Evolutionary conservation across 2,113 vertebrate species (phyloP).

Genomic region (Rhinolophus sinicus): DNA sequence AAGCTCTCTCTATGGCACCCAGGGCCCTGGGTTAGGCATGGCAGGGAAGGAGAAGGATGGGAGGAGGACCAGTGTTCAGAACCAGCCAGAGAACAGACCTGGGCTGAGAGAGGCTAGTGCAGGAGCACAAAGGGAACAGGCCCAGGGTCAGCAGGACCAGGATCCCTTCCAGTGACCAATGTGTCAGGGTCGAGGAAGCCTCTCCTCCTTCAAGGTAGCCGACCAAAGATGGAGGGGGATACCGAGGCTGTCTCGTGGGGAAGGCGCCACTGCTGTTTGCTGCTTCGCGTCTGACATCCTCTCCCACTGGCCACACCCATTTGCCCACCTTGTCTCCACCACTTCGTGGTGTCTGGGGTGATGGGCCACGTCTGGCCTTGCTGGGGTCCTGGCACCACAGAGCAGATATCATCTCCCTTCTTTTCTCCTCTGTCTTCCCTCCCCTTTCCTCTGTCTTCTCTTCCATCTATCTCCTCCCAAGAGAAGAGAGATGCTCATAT

Average conservation of each 20-base stretch:
- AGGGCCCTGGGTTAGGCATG: not conserved
- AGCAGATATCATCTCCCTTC: not conserved
- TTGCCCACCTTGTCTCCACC: not conserved
- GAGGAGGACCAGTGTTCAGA: not conserved
- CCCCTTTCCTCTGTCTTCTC: not conserved
- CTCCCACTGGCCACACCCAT: not conserved
- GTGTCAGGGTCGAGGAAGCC: not conserved
- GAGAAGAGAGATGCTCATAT: not conserved
- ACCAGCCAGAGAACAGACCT: not conserved
- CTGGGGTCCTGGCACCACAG: not conserved
- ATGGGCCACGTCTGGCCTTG: not conserved
- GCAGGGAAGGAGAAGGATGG: fast-evolving
- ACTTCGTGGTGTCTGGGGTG: not conserved
- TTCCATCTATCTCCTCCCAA: not conserved
- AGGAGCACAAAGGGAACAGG: not conserved
- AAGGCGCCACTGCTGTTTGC: not conserved
- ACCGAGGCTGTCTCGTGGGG: not conserved
- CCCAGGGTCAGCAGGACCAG: not conserved
- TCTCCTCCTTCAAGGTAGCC: fast-evolving
- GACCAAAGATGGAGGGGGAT: too few species aligned
- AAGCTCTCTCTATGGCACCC: not conserved
- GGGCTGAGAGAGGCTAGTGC: not conserved
- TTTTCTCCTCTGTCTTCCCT: not conserved
- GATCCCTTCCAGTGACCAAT: too few species aligned
- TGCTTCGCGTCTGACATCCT: not conserved